A percentile compares a stretch with the other conserved stretches of the same genome.
These are phyloP conservation scores for Natrix natrix DNA, from an alignment of 2,797 vertebrate species.

Conservation along the genomic window DNA sequence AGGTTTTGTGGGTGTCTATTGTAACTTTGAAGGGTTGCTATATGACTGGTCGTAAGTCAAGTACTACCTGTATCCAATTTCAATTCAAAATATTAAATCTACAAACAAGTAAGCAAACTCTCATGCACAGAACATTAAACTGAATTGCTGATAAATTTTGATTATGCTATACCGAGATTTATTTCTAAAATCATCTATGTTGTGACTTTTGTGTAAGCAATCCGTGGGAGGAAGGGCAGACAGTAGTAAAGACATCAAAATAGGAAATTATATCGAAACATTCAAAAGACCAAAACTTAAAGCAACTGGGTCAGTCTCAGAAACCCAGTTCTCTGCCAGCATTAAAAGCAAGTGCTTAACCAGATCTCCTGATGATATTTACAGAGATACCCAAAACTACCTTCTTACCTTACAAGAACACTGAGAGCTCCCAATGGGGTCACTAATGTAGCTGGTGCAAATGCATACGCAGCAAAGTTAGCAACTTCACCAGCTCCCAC, in stretches of 20 bases:
- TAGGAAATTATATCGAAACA: background rate
- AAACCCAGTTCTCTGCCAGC: background rate
- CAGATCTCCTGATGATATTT: background rate
- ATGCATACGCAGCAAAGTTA: conserved; percentile 98
- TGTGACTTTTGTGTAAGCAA: background rate
- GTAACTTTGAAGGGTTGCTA: background rate
- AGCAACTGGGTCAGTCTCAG: background rate
- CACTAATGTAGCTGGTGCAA: conserved; percentile 95
- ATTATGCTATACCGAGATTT: background rate
- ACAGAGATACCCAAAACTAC: background rate
- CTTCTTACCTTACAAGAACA: conserved; percentile 92
- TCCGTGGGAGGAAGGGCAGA: background rate
- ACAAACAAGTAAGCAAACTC: background rate
- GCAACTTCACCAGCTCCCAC: conserved; percentile 97
- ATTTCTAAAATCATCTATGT: background rate
- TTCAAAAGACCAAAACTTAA: background rate
- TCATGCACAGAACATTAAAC: background rate
- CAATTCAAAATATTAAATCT: background rate
- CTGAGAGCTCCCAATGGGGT: conserved; percentile 97
- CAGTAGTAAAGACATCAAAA: background rate
- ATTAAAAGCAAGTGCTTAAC: background rate
- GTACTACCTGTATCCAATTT: background rate
- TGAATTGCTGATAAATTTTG: background rate
- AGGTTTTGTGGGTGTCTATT: background rate
- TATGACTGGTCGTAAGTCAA: background rate